Percentiles rank a stretch among this genome's conserved stretches.
These are phyloP conservation scores for Chamaea fasciata DNA, from an alignment of 2,113 vertebrate species.

Conservation along the genomic window DNA sequence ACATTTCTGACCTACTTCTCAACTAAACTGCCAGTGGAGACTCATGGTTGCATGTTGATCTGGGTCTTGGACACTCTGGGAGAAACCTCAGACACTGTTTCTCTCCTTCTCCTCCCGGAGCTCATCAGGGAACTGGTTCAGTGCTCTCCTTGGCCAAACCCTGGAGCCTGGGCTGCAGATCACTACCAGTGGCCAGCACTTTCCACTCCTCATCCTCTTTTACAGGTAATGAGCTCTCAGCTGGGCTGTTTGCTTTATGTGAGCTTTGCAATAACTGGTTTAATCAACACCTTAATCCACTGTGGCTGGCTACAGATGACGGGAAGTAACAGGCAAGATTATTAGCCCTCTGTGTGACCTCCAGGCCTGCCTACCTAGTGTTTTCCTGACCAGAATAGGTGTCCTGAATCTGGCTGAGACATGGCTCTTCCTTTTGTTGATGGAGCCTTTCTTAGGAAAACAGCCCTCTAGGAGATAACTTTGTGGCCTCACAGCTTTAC, in stretches of 20 bases:
- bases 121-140: not conserved
- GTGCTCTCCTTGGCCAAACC: not conserved
- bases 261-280: not conserved
- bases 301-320: not conserved
- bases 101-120: not conserved
- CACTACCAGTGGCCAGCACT: not conserved
- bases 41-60: not conserved
- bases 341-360: not conserved
- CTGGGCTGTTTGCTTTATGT: not conserved
- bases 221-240: not conserved
- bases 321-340: not conserved
- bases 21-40: not conserved
- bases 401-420: not conserved
- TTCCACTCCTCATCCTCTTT: not conserved
- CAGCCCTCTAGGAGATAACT: not conserved
- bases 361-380: not conserved
- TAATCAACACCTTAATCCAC: not conserved
- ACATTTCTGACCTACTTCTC: not conserved
- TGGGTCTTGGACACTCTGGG: not conserved
- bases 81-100: not conserved
- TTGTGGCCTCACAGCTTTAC: not conserved
- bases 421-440: not conserved
- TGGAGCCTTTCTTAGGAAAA: not conserved
- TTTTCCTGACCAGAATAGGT: not conserved
- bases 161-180: not conserved